Conservation (phyloP, 1,140 invertebrate species). For the Oncopodura yosiiana region DNA sequence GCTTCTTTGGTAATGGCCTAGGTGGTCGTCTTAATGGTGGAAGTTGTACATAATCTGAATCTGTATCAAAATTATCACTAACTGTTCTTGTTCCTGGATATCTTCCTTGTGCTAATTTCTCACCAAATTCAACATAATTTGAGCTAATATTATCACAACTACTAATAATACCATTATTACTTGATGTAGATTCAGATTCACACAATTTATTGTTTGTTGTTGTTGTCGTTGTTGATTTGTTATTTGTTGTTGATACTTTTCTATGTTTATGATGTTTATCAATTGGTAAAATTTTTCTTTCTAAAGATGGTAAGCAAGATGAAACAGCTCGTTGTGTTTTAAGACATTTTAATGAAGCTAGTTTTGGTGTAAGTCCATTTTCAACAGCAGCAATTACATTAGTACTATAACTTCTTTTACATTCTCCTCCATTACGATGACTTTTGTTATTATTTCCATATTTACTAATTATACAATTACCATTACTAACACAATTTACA, state of each 20-base stretch:
- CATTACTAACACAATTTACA: background rate
- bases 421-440: constrained; percentile 13
- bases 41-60: constrained; percentile 76
- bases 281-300: too few relatives aligned
- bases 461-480: constrained; percentile 1
- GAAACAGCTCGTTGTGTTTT: constrained; percentile 9
- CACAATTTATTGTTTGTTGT: too few relatives aligned
- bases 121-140: constrained; percentile 31
- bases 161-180: background rate
- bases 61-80: constrained; percentile 70
- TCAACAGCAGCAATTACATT: constrained; percentile 21
- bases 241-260: too few relatives aligned
- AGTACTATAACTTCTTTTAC: constrained; percentile 20
- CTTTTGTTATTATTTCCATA: background rate
- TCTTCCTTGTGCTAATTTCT: constrained; percentile 35
- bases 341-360: constrained; percentile 32
- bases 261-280: too few relatives aligned
- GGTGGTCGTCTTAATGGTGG: constrained; percentile 61
- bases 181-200: too few relatives aligned
- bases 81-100: constrained; percentile 60
- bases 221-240: too few relatives aligned
- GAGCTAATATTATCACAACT: too few relatives aligned
- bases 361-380: constrained; percentile 29
- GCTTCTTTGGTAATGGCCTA: constrained; percentile 47
- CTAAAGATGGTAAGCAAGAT: background rate